Percentiles rank a stretch among this genome's conserved stretches.
These are phyloP conservation scores for Drosophila persimilis DNA, from an alignment of 1,140 invertebrate species.

Conservation along the genomic window DNA sequence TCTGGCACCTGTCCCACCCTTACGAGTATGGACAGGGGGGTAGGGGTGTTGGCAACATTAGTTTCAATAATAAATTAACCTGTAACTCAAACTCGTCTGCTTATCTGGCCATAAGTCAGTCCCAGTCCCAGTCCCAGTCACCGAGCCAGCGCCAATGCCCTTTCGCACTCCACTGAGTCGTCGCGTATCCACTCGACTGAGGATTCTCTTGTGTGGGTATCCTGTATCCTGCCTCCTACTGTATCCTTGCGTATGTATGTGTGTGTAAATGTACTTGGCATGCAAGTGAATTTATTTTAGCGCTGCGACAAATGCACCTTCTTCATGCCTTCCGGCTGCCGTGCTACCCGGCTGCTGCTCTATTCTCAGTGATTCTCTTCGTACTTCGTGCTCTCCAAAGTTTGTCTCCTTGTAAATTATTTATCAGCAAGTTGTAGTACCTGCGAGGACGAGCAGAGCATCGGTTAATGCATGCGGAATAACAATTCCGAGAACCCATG, in stretches of 20 bases:
- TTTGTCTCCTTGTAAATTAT: conserved; percentile 52
- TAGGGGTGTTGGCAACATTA: conserved; percentile 45
- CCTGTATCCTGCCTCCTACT: background rate
- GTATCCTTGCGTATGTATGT: conserved; percentile 6
- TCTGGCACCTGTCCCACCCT: conserved; percentile 21
- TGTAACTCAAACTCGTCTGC: conserved; percentile 63
- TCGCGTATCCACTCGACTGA: background rate
- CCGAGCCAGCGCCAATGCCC: conserved; percentile 34
- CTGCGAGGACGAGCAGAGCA: no score
- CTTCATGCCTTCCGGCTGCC: conserved; percentile 39
- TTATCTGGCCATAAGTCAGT: conserved; percentile 59
- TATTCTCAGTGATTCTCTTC: no score
- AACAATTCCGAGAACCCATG: background rate
- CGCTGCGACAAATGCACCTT: conserved; percentile 19
- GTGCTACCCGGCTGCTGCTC: no score
- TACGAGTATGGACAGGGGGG: no score
- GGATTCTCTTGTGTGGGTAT: no score
- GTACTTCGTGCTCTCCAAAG: conserved; percentile 13
- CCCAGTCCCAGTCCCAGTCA: background rate
- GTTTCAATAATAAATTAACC: conserved; percentile 76
- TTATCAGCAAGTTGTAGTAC: conserved; percentile 27
- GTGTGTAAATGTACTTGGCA: conserved; percentile 35
- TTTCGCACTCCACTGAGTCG: conserved; percentile 53
- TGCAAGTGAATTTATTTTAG: conserved; percentile 57
- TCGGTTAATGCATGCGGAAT: no score